These are phyloP conservation scores for Eristalis tenax DNA, from an alignment of 2,888 invertebrate genomes.

Conservation along the genomic window DNA sequence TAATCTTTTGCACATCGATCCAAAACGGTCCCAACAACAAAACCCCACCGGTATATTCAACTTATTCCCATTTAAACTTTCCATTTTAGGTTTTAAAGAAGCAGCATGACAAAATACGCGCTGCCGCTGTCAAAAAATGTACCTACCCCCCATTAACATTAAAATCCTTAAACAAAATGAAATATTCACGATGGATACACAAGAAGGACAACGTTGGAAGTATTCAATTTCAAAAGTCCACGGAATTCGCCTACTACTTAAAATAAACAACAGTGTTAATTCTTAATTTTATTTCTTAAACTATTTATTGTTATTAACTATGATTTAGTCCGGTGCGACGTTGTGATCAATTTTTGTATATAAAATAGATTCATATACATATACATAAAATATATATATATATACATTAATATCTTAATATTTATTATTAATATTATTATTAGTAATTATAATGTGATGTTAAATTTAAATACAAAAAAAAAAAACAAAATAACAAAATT, in stretches of 20 bases:
- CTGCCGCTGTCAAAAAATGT: slow-evolving; percentile 17
- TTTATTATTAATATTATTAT: slow-evolving; percentile 75
- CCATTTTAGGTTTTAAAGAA: slow-evolving; percentile 48
- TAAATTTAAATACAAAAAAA: slow-evolving; percentile 73
- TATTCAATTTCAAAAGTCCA: slow-evolving; percentile 2
- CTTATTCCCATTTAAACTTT: slow-evolving; percentile 22
- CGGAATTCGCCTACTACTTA: slow-evolving; percentile 51
- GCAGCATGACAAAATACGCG: slow-evolving; percentile 28
- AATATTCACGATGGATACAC: slow-evolving; percentile 23
- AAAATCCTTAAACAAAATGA: not conserved
- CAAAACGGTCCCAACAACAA: not conserved
- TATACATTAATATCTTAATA: slow-evolving; percentile 73
- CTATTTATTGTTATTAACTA: slow-evolving; percentile 67
- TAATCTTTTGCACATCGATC: slow-evolving; percentile 49
- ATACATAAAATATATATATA: slow-evolving; percentile 67
- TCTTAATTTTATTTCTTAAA: slow-evolving; percentile 64
- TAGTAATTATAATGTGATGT: slow-evolving; percentile 78
- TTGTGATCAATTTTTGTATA: slow-evolving; percentile 73
- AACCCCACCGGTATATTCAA: not conserved
- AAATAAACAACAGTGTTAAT: slow-evolving; percentile 20
- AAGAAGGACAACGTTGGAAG: slow-evolving; percentile 5
- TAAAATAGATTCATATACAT: slow-evolving; percentile 72
- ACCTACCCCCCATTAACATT: not conserved
- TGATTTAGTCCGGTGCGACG: slow-evolving; percentile 69
- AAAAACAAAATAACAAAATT: slow-evolving; percentile 22